Conservation (phyloP, 2,113 vertebrate genomes). For the Mola mola region DNA sequence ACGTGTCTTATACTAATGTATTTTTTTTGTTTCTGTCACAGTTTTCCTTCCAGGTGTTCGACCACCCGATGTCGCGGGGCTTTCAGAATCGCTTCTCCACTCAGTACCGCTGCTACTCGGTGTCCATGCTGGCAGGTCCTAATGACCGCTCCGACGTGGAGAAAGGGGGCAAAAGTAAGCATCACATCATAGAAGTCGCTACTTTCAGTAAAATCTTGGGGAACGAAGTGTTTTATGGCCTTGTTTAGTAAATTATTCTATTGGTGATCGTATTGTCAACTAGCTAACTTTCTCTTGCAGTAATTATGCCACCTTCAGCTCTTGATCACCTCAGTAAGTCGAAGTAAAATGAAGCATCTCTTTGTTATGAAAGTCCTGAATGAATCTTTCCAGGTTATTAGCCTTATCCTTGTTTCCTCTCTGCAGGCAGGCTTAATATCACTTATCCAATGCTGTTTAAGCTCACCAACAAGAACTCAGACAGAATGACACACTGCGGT, state of each 20-base stretch:
- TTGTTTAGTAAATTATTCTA: background rate
- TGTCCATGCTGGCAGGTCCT: conserved; percentile 97
- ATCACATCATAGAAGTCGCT: too few relatives aligned
- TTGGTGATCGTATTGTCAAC: background rate
- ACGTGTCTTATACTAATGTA: background rate
- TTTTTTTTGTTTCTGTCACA: conserved; percentile 52
- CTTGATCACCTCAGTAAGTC: conserved; percentile 98
- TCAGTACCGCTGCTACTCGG: conserved; percentile 97
- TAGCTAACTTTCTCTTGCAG: conserved; percentile 79
- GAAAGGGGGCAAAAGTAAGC: conserved; percentile 97
- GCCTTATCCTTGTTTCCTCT: background rate
- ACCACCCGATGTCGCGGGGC: conserved; percentile 92
- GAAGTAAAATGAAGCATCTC: background rate
- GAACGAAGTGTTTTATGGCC: background rate
- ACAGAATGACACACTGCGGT: conserved; percentile 96
- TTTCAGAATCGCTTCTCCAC: conserved; percentile 99
- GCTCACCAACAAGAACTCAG: conserved; percentile 97
- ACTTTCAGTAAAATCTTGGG: too few relatives aligned
- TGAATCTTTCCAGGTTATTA: background rate
- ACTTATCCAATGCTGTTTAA: conserved; percentile 99
- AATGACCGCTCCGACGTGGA: conserved; percentile 99
- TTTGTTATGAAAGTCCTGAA: background rate
- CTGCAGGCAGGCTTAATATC: conserved; percentile 93
- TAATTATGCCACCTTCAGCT: conserved; percentile 98
- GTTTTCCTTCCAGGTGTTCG: conserved; percentile 98